phyloP scores from a whole-genome alignment of 2,113 vertebrate species.

The Callipepla californica region DNA sequence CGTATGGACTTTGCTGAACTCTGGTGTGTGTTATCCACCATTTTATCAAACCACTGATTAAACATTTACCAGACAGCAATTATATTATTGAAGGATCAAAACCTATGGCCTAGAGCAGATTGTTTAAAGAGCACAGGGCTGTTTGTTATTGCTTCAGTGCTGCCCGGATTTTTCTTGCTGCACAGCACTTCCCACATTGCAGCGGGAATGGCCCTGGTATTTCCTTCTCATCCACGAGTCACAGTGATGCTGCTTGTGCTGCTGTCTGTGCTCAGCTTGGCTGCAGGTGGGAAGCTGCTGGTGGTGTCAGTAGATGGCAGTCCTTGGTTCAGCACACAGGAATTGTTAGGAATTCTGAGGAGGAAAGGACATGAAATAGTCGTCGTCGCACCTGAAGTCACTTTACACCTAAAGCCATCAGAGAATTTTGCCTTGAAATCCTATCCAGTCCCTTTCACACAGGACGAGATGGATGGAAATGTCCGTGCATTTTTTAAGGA shows the following conservation, averaged over 20 bases:
- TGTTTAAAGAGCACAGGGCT: too few species aligned
- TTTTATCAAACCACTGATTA: too few species aligned
- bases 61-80: too few species aligned
- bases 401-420: slow-evolving; percentile 70
- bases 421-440: slow-evolving; percentile 68
- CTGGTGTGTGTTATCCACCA: too few species aligned
- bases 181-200: too few species aligned
- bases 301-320: slow-evolving; percentile 87
- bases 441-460: slow-evolving; percentile 76
- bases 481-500: background rate
- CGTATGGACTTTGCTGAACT: too few species aligned
- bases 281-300: slow-evolving; percentile 78
- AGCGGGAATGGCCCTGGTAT: background rate
- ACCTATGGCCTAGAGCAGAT: too few species aligned
- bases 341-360: too few species aligned
- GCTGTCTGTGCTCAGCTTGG: background rate
- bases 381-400: slow-evolving; percentile 79
- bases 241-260: background rate
- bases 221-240: accelerated
- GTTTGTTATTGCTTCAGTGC: background rate
- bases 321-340: slow-evolving; percentile 28
- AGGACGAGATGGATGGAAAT: background rate
- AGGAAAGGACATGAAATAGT: slow-evolving; percentile 74
- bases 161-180: background rate
- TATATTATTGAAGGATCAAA: too few species aligned